Conservation (phyloP, 2,888 invertebrate genomes). For the Lordiphosa fenestrarum region DNA sequence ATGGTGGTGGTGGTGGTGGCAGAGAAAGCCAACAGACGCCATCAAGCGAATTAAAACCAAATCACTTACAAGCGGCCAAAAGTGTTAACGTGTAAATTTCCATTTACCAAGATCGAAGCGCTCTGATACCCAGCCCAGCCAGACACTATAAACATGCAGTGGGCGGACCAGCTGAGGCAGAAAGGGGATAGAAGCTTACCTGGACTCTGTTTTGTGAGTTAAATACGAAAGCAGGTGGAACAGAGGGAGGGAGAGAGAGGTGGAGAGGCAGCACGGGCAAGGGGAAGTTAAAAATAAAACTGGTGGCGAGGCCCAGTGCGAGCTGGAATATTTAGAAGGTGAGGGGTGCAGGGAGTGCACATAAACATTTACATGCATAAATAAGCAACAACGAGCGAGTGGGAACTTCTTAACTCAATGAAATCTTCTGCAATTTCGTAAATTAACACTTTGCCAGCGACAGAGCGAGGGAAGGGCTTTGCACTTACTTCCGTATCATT, state of each 20-base stretch:
- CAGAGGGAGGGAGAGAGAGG: too few relatives aligned
- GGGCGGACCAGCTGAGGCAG: constrained; percentile 20
- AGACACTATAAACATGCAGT: constrained; percentile 58
- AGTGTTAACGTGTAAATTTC: constrained; percentile 79
- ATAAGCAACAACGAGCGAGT: constrained; percentile 43
- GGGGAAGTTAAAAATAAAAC: constrained; percentile 58
- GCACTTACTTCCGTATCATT: constrained; percentile 73
- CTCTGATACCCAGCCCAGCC: constrained; percentile 31
- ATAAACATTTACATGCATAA: constrained; percentile 68
- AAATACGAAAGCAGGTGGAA: constrained; percentile 27
- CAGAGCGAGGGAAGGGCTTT: constrained; percentile 24
- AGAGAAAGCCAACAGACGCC: constrained; percentile 58
- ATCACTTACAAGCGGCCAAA: constrained; percentile 76
- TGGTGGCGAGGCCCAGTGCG: constrained; percentile 42
- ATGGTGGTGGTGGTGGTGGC: constrained; percentile 9
- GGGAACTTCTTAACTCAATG: constrained; percentile 73
- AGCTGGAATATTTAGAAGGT: constrained; percentile 37
- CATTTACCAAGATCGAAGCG: constrained; percentile 74
- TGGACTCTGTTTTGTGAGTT: constrained; percentile 26
- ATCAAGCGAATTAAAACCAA: constrained; percentile 76
- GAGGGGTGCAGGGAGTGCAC: constrained; percentile 1
- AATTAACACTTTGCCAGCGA: constrained; percentile 66
- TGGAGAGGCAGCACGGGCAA: neutral
- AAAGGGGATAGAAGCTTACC: constrained; percentile 5
- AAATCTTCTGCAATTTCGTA: constrained; percentile 72